Evolutionary conservation across 2,888 invertebrate genomes (phyloP).

Genomic region (Tipula confusa): DNA sequence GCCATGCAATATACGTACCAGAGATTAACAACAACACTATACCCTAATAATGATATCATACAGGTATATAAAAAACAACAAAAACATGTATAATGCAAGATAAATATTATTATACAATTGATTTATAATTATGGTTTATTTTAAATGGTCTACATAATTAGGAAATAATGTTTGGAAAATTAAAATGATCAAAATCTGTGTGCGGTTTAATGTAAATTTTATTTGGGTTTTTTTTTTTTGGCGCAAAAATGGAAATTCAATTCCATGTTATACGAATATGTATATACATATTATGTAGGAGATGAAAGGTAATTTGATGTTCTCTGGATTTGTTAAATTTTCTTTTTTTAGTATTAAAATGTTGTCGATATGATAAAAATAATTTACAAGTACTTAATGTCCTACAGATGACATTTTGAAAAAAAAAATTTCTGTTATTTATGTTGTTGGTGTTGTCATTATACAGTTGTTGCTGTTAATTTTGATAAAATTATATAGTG

Average conservation of each 20-base stretch:
- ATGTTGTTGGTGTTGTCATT: too few relatives aligned
- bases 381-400: too few relatives aligned
- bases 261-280: not conserved
- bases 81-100: not conserved
- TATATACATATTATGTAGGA: not conserved
- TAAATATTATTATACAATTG: slow-evolving; percentile 13
- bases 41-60: not conserved
- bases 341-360: too few relatives aligned
- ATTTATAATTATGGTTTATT: slow-evolving; percentile 25
- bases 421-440: too few relatives aligned
- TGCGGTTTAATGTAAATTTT: not conserved
- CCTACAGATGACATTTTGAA: too few relatives aligned
- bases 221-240: too few relatives aligned
- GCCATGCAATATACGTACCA: not conserved
- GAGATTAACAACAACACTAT: not conserved
- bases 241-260: not conserved
- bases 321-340: not conserved
- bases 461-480: too few relatives aligned
- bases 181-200: not conserved
- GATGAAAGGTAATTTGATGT: not conserved
- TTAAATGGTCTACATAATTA: slow-evolving; percentile 25
- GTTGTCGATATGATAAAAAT: too few relatives aligned
- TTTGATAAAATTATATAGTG: too few relatives aligned
- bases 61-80: not conserved
- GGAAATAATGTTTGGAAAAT: slow-evolving; percentile 1